phyloP scores from a whole-genome alignment of 2,797 vertebrate species.

The Enteromius treurensis region DNA sequence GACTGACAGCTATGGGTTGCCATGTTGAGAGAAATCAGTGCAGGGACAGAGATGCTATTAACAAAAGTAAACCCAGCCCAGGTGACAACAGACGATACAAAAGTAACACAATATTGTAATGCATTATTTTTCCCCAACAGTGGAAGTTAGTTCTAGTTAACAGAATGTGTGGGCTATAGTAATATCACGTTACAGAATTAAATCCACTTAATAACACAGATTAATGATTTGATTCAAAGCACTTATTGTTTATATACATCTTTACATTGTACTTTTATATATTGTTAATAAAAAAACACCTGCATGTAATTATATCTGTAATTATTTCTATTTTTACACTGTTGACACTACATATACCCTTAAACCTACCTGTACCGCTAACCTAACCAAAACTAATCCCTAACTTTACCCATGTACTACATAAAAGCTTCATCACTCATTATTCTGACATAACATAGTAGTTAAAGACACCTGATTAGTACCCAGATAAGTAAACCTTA shows the following conservation, averaged over 20 bases:
- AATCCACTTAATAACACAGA: neutral
- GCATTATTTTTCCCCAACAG: neutral
- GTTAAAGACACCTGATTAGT: neutral
- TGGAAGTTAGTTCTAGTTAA: neutral
- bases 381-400: neutral
- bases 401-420: neutral
- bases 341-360: neutral
- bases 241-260: neutral
- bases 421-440: rapidly evolving
- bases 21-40: no score
- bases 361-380: neutral
- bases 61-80: neutral
- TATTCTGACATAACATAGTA: neutral
- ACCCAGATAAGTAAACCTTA: neutral
- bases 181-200: neutral
- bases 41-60: no score
- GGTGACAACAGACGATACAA: neutral
- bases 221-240: neutral
- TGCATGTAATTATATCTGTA: neutral
- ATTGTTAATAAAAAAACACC: neutral
- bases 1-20: no score
- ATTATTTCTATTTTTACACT: neutral
- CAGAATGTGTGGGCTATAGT: neutral
- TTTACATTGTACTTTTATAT: neutral
- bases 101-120: neutral